Conservation (phyloP, 2,113 vertebrate species). For the Cyanistes caeruleus region DNA sequence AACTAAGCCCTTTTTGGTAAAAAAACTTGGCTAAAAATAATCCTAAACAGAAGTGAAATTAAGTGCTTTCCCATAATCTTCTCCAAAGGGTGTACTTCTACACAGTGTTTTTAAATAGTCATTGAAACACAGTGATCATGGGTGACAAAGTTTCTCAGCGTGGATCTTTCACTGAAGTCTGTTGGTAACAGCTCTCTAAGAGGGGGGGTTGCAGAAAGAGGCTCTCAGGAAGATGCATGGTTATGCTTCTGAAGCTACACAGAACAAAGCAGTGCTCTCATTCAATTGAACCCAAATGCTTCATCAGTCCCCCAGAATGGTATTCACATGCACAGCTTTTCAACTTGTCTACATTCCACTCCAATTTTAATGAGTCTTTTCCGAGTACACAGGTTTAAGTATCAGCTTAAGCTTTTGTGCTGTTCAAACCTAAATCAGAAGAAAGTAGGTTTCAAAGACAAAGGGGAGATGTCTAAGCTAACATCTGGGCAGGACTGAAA, state of each 20-base stretch:
- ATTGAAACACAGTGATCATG: not conserved
- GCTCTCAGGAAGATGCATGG: not conserved
- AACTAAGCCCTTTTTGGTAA: constrained; percentile 67
- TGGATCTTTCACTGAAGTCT: not conserved
- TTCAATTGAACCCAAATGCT: not conserved
- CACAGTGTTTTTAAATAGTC: not conserved
- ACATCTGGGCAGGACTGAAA: not conserved
- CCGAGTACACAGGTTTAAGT: not conserved
- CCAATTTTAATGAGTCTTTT: not conserved
- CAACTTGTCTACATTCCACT: not conserved
- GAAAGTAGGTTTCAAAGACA: not conserved
- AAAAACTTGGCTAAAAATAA: constrained; percentile 45
- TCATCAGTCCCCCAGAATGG: not conserved
- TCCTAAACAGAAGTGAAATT: constrained; percentile 48
- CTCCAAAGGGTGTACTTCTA: constrained; percentile 6
- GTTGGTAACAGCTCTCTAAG: not conserved
- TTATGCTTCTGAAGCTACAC: not conserved
- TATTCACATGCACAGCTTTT: not conserved
- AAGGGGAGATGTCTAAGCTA: not conserved
- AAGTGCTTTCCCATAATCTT: constrained; percentile 39
- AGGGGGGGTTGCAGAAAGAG: not conserved
- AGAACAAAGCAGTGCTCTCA: not conserved
- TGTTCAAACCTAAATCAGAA: not conserved
- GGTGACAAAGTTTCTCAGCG: not conserved
- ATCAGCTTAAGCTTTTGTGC: not conserved